Evolutionary conservation across 2,797 vertebrate genomes (phyloP).

Genomic region (Acrossocheilus fasciatus): DNA sequence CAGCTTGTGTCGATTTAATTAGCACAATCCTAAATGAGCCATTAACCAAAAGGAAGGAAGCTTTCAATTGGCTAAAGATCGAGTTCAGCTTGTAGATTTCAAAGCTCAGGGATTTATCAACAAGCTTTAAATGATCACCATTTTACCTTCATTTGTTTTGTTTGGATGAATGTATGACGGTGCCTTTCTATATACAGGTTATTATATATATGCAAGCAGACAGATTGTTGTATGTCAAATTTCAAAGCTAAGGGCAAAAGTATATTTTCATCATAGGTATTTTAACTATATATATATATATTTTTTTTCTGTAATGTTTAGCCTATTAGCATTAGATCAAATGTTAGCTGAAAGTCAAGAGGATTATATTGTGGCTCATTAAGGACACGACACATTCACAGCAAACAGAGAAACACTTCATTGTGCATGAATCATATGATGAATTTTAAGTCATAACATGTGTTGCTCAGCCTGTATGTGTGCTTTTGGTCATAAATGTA

Average conservation of each 20-base stretch:
- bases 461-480: conserved; percentile 9
- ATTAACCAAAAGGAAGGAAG: conserved; percentile 6
- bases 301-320: background rate
- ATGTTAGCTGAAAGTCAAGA: background rate
- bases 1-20: conserved; percentile 8
- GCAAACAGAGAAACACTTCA: background rate
- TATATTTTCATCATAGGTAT: background rate
- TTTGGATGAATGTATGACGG: conserved; percentile 13
- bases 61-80: conserved; percentile 1
- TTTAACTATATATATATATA: background rate
- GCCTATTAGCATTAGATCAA: conserved; percentile 14
- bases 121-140: background rate
- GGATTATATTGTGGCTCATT: background rate
- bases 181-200: background rate
- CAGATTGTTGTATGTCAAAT: background rate
- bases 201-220: background rate
- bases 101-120: conserved; percentile 27
- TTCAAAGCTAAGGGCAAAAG: background rate
- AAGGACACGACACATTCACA: conserved; percentile 11
- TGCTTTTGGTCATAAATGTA: background rate
- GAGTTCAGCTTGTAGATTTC: background rate
- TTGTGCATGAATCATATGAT: conserved; percentile 9
- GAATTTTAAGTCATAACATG: background rate
- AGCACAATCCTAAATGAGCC: conserved; percentile 26
- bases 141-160: background rate